Percentiles rank a stretch among this genome's conserved stretches.
Evolutionary conservation across 2,888 invertebrate genomes (phyloP).

Genomic region (Pseudolycoriella hygida): DNA sequence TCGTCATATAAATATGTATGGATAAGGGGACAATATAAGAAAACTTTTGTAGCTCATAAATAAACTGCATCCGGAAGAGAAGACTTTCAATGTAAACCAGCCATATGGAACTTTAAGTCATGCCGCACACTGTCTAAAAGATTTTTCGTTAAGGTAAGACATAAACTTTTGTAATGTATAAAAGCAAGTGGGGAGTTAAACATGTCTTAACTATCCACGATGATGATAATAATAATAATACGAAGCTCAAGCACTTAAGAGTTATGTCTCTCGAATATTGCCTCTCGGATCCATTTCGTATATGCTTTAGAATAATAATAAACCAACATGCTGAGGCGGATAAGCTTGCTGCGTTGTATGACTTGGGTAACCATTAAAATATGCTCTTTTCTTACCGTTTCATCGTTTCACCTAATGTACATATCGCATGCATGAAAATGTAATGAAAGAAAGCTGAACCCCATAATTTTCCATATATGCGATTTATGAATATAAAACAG

Average conservation of each 20-base stretch:
- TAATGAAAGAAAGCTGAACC: neutral
- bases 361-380: too few relatives aligned
- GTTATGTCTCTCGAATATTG: conserved; percentile 2
- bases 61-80: neutral
- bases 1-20: neutral
- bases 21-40: neutral
- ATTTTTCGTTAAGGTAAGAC: neutral
- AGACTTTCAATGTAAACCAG: too few relatives aligned
- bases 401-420: neutral
- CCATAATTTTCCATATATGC: neutral
- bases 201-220: too few relatives aligned
- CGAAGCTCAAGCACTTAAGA: conserved; percentile 3
- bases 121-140: neutral
- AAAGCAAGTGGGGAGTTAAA: neutral
- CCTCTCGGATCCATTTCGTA: conserved; percentile 3
- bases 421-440: neutral
- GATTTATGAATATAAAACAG: neutral
- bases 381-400: too few relatives aligned
- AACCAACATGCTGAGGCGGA: too few relatives aligned
- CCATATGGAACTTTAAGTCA: neutral
- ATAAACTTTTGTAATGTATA: neutral
- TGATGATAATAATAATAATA: neutral
- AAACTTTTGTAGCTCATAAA: neutral
- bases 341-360: too few relatives aligned
- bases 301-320: neutral